Conservation (phyloP, 2,113 vertebrate species). For the Eurystomus gularis region DNA sequence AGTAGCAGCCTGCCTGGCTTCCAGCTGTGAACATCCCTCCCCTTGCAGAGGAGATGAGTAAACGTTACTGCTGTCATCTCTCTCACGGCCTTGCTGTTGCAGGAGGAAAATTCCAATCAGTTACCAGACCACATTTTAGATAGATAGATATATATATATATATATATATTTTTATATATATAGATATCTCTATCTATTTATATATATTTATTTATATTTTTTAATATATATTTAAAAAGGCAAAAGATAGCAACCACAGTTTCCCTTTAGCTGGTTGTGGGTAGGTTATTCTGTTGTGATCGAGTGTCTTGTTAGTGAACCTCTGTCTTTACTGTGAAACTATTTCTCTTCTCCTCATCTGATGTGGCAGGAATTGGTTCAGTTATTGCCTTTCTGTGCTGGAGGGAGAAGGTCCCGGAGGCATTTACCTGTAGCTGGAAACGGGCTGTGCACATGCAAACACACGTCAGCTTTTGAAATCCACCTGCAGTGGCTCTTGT, state of each 20-base stretch:
- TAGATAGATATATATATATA: no score
- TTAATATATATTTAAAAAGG: no score
- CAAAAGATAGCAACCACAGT: background rate
- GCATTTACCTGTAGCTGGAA: background rate
- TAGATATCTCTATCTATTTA: no score
- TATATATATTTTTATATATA: no score
- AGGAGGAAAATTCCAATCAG: constrained; percentile 38
- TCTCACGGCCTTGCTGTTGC: background rate
- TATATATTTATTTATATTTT: no score
- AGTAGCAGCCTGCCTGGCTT: background rate
- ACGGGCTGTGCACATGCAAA: background rate
- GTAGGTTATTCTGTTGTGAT: background rate
- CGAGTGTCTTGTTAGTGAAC: background rate
- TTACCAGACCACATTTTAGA: constrained; percentile 14
- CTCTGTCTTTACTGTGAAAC: background rate
- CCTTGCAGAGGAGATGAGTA: background rate
- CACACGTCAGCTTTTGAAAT: background rate
- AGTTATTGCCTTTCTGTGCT: background rate
- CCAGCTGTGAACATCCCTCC: background rate
- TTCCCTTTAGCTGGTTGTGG: background rate
- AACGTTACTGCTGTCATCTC: background rate
- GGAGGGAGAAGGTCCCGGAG: background rate
- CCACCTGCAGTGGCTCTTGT: background rate
- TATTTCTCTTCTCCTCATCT: background rate
- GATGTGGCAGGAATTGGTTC: background rate